A percentile compares a stretch with the other conserved stretches of the same genome.
Evolutionary conservation across 2,113 vertebrate species (phyloP).

Genomic region (Rhabdornis inornatus): DNA sequence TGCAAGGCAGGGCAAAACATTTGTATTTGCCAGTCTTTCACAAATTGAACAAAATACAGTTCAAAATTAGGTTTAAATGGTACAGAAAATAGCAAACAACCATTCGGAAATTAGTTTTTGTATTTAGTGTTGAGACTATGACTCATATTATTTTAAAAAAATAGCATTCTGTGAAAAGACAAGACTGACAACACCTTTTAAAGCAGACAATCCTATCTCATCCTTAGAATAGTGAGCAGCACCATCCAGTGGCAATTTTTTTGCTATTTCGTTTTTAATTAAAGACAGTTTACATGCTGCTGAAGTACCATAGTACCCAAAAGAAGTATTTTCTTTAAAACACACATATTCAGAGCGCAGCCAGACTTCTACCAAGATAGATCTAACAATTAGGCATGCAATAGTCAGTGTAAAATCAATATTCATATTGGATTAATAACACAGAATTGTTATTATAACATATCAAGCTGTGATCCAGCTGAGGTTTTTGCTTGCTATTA

Average conservation of each 20-base stretch:
- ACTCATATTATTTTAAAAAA: background rate
- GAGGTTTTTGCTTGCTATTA: background rate
- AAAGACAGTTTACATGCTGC: background rate
- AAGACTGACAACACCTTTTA: background rate
- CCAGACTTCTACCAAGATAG: background rate
- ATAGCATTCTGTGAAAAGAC: background rate
- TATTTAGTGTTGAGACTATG: background rate
- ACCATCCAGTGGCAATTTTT: conserved; percentile 48
- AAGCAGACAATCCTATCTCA: background rate
- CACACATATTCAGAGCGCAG: background rate
- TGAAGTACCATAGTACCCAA: background rate
- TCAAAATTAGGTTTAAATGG: conserved; percentile 7
- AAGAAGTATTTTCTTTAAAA: background rate
- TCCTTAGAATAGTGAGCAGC: conserved; percentile 49
- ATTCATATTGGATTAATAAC: background rate
- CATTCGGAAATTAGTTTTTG: background rate
- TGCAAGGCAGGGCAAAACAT: background rate
- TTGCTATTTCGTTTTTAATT: background rate
- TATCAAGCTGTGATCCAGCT: background rate
- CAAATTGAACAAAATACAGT: background rate
- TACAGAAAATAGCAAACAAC: background rate
- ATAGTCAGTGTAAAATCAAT: background rate
- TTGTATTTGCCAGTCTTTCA: background rate
- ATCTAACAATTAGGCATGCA: background rate
- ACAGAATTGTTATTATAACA: background rate